phyloP scores from a whole-genome alignment of 2,888 invertebrate genomes.

The Alentia gelatinosa region DNA sequence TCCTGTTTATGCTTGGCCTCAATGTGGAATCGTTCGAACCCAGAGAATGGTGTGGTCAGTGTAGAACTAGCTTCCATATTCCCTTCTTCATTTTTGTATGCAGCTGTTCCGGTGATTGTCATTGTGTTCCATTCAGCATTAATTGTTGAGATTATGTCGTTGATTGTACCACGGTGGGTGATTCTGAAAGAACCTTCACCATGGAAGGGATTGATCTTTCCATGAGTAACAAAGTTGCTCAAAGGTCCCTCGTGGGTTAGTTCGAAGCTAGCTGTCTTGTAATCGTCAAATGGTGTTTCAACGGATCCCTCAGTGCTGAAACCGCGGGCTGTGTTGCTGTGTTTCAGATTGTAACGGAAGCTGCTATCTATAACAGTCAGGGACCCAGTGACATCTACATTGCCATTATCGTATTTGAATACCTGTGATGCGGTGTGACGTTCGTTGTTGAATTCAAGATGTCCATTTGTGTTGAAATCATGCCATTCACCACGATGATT shows the following conservation, averaged over 20 bases:
- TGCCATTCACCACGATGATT: conserved; percentile 55
- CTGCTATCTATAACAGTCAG: not conserved
- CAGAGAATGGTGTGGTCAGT: conserved; percentile 57
- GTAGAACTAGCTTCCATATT: conserved; percentile 54
- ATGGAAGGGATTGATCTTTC: conserved; percentile 9
- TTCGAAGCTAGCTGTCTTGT: conserved; percentile 52
- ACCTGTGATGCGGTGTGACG: not conserved
- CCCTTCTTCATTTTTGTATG: not conserved
- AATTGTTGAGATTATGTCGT: not conserved
- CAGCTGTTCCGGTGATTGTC: not conserved
- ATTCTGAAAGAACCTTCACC: conserved; percentile 39
- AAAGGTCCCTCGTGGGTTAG: conserved; percentile 59
- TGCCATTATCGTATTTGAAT: conserved; percentile 6
- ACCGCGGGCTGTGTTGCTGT: not conserved
- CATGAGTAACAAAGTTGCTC: conserved; percentile 54
- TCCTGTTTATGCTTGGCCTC: not conserved
- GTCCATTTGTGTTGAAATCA: conserved; percentile 50
- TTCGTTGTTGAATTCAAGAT: not conserved
- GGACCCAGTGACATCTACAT: conserved; percentile 32
- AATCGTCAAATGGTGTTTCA: conserved; percentile 42
- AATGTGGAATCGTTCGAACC: conserved; percentile 41
- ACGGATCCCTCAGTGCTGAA: conserved; percentile 33
- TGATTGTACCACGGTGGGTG: not conserved
- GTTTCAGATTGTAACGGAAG: not conserved
- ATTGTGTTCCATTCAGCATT: not conserved